Base-by-base conservation (phyloP, 2,113 vertebrate genomes). In the Rhynchopsitta pachyrhyncha region DNA sequence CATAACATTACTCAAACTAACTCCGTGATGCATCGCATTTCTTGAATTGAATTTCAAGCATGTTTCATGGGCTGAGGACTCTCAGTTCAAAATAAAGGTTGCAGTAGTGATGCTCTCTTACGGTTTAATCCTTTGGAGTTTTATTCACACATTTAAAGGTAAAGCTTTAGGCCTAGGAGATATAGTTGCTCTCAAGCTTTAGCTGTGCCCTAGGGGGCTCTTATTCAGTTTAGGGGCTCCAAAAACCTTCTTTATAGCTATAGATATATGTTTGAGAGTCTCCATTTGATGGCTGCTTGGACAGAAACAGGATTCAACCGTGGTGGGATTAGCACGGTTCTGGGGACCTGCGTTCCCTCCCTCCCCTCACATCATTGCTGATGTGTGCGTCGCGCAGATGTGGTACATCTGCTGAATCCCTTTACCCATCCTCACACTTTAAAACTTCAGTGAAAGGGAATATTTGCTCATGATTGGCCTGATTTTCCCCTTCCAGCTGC, bases 401-500 rank as follows among this genome's bases (percentile, higher is more conserved):
- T 69, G 28, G 68, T 37, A 2, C 63, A 29, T 79, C 52, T 87
- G 52, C 62, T 57, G 46, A 64, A 49, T 49, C 50, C 10, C 0
- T 69, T 91, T 10, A 60, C 84, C 57, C 66, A 9, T 68, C 39
- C 41, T 4, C 2, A 2, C 14, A 15, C 52, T 94, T 52, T 29
- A 47, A 93, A 93, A 46, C 93, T 83, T 66, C 47, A 18, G 53
- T 55, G 25, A 47, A 80, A 86, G 86, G 86, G 88, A 77, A 29
- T 71, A 19, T 14, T 60, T 63, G 28, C 87, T 81, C 14, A 75
- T 75, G 4, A 2, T 85, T 63, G 86, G 20, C 39, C 52, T 92
- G 29, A 64, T 68, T 94, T 84, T 52, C 55, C 83, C 74, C 79
- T 96, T 97, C 31, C 97, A 99, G 99, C 98, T 99, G 86, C 99